phyloP scores from a whole-genome alignment of 2,113 vertebrate species.

The Trichomycterus rosablanca region DNA sequence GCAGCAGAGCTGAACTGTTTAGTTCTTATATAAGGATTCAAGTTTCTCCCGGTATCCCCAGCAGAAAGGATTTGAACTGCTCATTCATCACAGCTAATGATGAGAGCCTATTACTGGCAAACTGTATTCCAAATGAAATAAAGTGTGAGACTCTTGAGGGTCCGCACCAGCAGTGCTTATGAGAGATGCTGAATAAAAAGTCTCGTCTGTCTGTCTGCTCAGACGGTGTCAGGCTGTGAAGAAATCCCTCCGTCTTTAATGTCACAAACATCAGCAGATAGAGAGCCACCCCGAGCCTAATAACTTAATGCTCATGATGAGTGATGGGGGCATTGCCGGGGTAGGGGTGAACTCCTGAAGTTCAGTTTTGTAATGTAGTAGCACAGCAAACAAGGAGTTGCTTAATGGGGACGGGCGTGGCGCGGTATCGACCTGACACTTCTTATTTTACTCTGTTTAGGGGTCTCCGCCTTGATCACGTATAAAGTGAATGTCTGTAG shows the following conservation, averaged over 20 bases:
- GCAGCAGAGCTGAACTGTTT: too few species aligned
- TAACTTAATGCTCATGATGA: constrained; percentile 36
- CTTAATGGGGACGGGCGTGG: constrained; percentile 22
- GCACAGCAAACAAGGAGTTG: constrained; percentile 47
- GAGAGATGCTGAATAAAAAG: background rate
- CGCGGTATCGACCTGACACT: constrained; percentile 49
- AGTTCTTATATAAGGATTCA: too few species aligned
- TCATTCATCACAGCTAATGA: background rate
- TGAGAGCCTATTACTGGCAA: constrained; percentile 1
- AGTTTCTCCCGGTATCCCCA: too few species aligned
- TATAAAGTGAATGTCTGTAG: constrained; percentile 49
- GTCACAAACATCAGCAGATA: constrained; percentile 12
- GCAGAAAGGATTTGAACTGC: background rate
- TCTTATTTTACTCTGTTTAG: constrained; percentile 48
- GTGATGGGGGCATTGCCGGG: constrained; percentile 43
- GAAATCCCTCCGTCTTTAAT: constrained; percentile 1
- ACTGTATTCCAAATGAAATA: constrained; percentile 2
- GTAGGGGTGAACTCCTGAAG: too few species aligned
- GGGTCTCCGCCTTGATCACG: constrained; percentile 35
- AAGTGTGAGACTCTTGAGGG: background rate
- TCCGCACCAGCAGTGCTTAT: background rate
- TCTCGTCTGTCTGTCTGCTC: background rate
- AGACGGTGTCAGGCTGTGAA: background rate
- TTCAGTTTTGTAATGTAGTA: constrained; percentile 58
- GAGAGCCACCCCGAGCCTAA: constrained; percentile 39